Conservation (phyloP, 2,113 vertebrate genomes). For the Apaloderma vittatum region DNA sequence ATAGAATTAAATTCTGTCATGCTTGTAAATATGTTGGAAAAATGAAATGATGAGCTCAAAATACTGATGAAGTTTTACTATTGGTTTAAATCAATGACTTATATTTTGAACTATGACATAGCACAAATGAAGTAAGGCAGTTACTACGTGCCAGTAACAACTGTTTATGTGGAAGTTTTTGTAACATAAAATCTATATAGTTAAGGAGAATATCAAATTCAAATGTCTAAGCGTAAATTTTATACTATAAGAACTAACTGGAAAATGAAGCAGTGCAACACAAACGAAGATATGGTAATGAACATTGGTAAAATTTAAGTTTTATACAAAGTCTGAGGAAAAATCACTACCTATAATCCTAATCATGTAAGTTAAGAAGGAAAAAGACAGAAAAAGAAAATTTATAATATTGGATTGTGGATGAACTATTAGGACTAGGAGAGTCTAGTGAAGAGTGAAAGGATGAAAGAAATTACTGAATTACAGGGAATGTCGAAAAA, state of each 20-base stretch:
- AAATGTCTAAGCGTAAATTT: neutral
- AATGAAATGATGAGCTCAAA: conserved; percentile 9
- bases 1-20: conserved; percentile 39
- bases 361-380: neutral
- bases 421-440: neutral
- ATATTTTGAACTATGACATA: neutral
- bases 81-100: neutral
- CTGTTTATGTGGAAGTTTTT: neutral
- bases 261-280: neutral
- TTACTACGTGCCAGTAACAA: neutral
- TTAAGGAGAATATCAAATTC: neutral
- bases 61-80: neutral
- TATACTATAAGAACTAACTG: neutral
- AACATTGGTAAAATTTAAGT: neutral
- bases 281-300: neutral
- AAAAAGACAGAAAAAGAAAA: neutral
- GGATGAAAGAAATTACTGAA: neutral
- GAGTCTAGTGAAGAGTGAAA: neutral
- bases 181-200: neutral
- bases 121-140: conserved; percentile 20
- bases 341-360: neutral
- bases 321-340: neutral
- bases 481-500: neutral
- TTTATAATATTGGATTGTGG: neutral
- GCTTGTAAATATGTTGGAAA: conserved; percentile 47